These are phyloP conservation scores for Terebella lapidaria DNA, from an alignment of 2,888 invertebrate species.

Conservation along the genomic window DNA sequence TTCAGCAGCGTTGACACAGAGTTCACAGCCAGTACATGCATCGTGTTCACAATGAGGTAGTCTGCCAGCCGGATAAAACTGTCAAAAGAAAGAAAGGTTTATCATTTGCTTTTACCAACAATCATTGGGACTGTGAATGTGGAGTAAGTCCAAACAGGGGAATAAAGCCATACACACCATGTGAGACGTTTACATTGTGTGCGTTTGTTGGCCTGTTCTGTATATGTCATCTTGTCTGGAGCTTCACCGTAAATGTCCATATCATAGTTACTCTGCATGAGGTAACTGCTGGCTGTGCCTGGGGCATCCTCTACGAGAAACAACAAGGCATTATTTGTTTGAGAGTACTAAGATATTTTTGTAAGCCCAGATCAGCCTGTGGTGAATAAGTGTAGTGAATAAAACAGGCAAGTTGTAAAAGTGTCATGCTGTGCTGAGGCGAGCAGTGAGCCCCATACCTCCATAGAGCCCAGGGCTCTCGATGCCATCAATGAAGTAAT, in stretches of 20 bases:
- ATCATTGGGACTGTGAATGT: background rate
- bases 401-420: no score
- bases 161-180: constrained; percentile 64
- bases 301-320: constrained; percentile 28
- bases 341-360: no score
- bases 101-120: background rate
- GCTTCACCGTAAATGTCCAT: constrained; percentile 54
- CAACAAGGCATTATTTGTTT: no score
- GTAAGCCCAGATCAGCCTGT: no score
- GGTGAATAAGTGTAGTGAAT: no score
- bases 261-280: constrained; percentile 52
- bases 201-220: constrained; percentile 78
- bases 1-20: constrained; percentile 52
- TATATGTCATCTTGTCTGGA: constrained; percentile 71
- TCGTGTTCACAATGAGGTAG: constrained; percentile 53
- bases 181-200: constrained; percentile 74
- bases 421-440: no score
- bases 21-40: constrained; percentile 54
- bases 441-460: no score
- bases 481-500: constrained; percentile 56
- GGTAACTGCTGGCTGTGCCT: constrained; percentile 50
- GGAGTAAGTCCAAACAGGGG: no score
- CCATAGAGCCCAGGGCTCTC: constrained; percentile 28
- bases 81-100: no score
- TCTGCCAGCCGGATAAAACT: constrained; percentile 55